Percentiles rank a stretch among this genome's conserved stretches.
Conservation (phyloP, 92 coral and sea anemone species). For the Parazoanthus atlanticus region DNA sequence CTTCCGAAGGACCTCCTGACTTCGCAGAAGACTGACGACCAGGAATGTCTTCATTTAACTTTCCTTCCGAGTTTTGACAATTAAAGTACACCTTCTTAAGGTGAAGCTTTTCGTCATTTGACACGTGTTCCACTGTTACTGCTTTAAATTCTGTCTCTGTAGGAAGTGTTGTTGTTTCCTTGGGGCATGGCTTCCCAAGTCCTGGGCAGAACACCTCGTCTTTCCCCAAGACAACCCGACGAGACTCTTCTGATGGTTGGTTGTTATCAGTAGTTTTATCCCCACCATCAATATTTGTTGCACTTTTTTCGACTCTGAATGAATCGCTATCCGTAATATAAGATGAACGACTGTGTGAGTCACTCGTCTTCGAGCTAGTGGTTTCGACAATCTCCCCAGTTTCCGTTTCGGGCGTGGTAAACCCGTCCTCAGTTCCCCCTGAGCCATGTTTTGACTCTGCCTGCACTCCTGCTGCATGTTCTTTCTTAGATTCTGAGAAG, state of each 20-base stretch:
- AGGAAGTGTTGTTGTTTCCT: neutral
- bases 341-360: neutral
- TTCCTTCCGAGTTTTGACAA: neutral
- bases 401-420: neutral
- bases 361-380: neutral
- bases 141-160: neutral
- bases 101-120: neutral
- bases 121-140: neutral
- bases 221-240: slow-evolving; percentile 47
- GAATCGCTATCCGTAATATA: neutral
- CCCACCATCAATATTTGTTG: neutral
- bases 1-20: neutral
- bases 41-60: neutral
- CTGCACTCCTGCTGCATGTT: neutral
- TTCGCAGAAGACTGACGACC: neutral
- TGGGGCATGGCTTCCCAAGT: slow-evolving; percentile 36
- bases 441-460: slow-evolving; percentile 9
- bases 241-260: neutral
- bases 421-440: neutral
- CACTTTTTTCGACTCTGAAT: neutral
- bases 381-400: neutral
- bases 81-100: neutral
- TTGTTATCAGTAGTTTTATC: neutral
- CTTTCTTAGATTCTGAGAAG: slow-evolving; percentile 10
- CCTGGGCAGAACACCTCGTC: slow-evolving; percentile 52